Conservation (phyloP, 2,797 vertebrate species). For the Morelia viridis region DNA sequence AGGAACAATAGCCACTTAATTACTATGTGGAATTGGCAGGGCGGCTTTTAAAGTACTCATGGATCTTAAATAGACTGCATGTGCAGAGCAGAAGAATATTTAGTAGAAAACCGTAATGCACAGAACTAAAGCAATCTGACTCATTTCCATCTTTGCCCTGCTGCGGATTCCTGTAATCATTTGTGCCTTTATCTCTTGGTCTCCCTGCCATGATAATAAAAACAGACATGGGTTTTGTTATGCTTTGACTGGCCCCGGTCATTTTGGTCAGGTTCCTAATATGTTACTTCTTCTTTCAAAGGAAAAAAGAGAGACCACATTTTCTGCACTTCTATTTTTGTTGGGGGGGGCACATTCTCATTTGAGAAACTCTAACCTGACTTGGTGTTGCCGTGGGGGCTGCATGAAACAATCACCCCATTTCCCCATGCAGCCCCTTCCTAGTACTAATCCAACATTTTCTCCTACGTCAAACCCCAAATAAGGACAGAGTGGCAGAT, state of each 20-base stretch:
- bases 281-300: not conserved
- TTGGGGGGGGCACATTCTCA: not conserved
- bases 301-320: not conserved
- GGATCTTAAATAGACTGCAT: slow-evolving; percentile 36
- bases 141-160: not conserved
- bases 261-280: not conserved
- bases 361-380: not conserved
- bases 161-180: not conserved
- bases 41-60: slow-evolving; percentile 31
- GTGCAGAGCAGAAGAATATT: not conserved
- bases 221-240: not conserved
- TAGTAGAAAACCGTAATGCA: not conserved
- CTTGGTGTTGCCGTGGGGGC: not conserved
- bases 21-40: slow-evolving; percentile 32
- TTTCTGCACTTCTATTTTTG: not conserved
- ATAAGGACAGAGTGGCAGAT: not conserved
- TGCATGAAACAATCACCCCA: not conserved
- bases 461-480: not conserved
- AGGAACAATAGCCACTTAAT: slow-evolving; percentile 45
- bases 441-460: not conserved
- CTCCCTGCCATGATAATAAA: not conserved
- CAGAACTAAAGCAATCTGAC: not conserved
- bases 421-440: not conserved
- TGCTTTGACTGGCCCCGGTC: not conserved
- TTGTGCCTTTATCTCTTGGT: not conserved